Evolutionary conservation across 2,113 vertebrate genomes (phyloP), one percentile per base, ranked within the genome.

Genomic region (Oreochromis spilurus): DNA sequence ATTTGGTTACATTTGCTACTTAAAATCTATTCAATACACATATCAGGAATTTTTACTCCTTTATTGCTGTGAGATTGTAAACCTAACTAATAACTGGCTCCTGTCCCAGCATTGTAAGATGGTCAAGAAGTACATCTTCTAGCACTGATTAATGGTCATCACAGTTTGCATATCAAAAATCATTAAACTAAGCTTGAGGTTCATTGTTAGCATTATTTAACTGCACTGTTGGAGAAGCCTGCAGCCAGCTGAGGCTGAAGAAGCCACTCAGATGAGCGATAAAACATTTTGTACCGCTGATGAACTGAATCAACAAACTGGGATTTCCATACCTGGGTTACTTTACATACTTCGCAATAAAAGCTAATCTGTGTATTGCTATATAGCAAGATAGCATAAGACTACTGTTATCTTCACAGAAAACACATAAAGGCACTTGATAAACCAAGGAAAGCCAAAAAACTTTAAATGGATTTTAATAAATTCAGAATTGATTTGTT

Each of bases 401-500:
- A 79, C 54, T n/a, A 57, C 62, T 70, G 57, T 72, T 45, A 72
- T 90, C 53, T 12, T 40, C 48, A 52, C 36, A 48, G 58, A 80
- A 36, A 26, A 90, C 75, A 16, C 5, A 82, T 24, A 26, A 43
- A 84, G 21, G 21, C 77, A 24, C 54, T 72, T 86, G n/a, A 88
- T 91, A 55, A 79, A 75, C 67, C 53, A 36, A 80, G 72, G 38
- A 65, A 65, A 43, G 81, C 62, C 62, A 81, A 29, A 84, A 38
- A 38, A 40, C 26, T 43, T 6, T 50, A 83, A 89, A 86, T 40
- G 81, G 26, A 84, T 81, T 29, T 84, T 34, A 85, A 85, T 80
- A 67, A 80, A 90, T 65, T 88, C 16, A 24, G 26, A 43, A 82
- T 57, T 89, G 4, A 88, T 79, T 70, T 48, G 81, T 90, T 82